A percentile compares a stretch with the other conserved stretches of the same genome.
Evolutionary conservation across 1,140 invertebrate genomes (phyloP).

Genomic region (Pantala flavescens): DNA sequence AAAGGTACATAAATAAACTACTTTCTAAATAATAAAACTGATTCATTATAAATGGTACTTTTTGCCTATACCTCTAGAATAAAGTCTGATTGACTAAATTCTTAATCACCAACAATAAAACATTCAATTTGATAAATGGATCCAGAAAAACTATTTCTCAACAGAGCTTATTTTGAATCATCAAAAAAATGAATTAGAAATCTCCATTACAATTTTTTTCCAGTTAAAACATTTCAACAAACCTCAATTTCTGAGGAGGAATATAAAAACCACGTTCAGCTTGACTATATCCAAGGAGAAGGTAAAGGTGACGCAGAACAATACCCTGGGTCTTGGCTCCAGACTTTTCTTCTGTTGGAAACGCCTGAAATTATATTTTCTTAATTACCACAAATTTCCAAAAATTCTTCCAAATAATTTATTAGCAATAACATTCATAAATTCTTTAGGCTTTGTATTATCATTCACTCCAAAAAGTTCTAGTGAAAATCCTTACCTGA

Average conservation of each 20-base stretch:
- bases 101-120: no score
- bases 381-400: not conserved
- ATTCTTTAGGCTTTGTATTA: not conserved
- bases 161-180: no score
- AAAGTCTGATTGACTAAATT: no score
- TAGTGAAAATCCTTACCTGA: slow-evolving; percentile 41
- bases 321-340: slow-evolving; percentile 68
- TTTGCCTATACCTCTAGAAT: no score
- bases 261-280: slow-evolving; percentile 83
- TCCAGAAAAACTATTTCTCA: no score
- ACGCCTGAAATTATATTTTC: no score
- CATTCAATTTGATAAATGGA: no score
- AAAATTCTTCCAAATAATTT: not conserved
- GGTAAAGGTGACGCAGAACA: slow-evolving; percentile 84
- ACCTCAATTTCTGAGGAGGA: slow-evolving; percentile 77
- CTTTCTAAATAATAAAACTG: no score
- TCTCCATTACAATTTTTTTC: no score
- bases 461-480: not conserved
- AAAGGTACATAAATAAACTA: no score
- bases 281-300: slow-evolving; percentile 87
- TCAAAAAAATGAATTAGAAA: no score
- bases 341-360: slow-evolving; percentile 74
- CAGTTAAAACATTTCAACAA: slow-evolving; percentile 23
- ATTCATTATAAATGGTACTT: no score
- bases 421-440: not conserved